Percentiles rank a stretch among this genome's conserved stretches.
Evolutionary conservation across 2,888 invertebrate species (phyloP).

Genomic region (Himalopsyche kuldschensis): DNA sequence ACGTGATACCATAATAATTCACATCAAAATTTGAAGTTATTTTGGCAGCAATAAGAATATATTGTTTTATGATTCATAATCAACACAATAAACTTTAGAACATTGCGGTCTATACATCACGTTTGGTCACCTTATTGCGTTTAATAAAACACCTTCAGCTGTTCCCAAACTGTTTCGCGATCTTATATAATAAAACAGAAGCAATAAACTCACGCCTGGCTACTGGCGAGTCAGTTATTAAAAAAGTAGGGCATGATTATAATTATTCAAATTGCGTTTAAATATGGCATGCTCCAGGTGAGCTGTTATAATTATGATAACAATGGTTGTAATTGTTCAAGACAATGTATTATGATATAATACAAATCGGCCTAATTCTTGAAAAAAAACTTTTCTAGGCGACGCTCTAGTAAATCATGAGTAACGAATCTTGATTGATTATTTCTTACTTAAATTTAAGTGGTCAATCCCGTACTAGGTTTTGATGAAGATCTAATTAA

Average conservation of each 20-base stretch:
- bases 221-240: neutral
- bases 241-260: neutral
- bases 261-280: neutral
- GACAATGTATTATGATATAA: neutral
- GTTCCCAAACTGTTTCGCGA: neutral
- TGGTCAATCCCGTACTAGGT: too few species aligned
- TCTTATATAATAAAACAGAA: neutral
- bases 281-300: neutral
- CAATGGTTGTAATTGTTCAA: neutral
- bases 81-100: too few species aligned
- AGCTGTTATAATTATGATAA: neutral
- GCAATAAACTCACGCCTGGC: neutral
- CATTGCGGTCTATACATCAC: neutral
- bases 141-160: neutral
- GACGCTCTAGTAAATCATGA: too few species aligned
- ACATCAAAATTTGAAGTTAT: too few species aligned
- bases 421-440: too few species aligned
- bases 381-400: too few species aligned
- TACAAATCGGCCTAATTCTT: too few species aligned
- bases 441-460: too few species aligned
- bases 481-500: too few species aligned
- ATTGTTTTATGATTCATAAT: too few species aligned
- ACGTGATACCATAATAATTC: too few species aligned
- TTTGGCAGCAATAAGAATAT: too few species aligned
- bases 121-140: neutral